Base-by-base conservation (phyloP, 1,140 invertebrate species). In the Drosophila auraria region DNA sequence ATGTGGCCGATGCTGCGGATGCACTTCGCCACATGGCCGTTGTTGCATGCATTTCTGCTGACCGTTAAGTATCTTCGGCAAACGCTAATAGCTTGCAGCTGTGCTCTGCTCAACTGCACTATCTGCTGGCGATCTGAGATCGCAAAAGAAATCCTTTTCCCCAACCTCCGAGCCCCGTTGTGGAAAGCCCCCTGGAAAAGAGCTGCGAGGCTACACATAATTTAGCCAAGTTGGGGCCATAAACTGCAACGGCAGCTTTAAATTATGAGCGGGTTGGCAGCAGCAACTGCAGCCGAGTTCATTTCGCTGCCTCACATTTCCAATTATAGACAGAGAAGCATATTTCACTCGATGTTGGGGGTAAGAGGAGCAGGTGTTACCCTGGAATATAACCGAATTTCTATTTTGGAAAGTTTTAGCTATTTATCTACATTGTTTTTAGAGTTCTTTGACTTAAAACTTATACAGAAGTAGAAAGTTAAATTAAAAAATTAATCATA, bases 281-380 rank as follows among this genome's bases (percentile, higher is more conserved):
- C 79, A 76, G 78, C 54, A 61, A 70, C 69, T 69, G 65, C 71
- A 69, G 58, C 78, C 51, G 68, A 84, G 84, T 87, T 87, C 80
- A 89, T 89, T 89, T 87, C 79, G 75, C 75, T 78, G 76, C 76
- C 75, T 62, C 76, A 78, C 76, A 78, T 78, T 78, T 78, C 84
- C 84, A 87, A 87, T 87, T 87, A 87, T 80, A 83, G 83, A 87
- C 83, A 83, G 86, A 68, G 59, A 64, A 70, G 61, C 60, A 73
- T 73, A 78, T 69, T 61, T 78, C 64, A 62, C 45, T 44, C 2
- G 25, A 7, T 30, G 42, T 6, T 7, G 11, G 3, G 12, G 23
- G 36, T 20, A 44, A 20, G 14, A 9, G 9, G 17, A 69, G 30
- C 20, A 38, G 6, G 23, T 42, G 8, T 38, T 72, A 71, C 66